Evolutionary conservation across 2,888 invertebrate species (phyloP).

Genomic region (Cheilosia pagana): DNA sequence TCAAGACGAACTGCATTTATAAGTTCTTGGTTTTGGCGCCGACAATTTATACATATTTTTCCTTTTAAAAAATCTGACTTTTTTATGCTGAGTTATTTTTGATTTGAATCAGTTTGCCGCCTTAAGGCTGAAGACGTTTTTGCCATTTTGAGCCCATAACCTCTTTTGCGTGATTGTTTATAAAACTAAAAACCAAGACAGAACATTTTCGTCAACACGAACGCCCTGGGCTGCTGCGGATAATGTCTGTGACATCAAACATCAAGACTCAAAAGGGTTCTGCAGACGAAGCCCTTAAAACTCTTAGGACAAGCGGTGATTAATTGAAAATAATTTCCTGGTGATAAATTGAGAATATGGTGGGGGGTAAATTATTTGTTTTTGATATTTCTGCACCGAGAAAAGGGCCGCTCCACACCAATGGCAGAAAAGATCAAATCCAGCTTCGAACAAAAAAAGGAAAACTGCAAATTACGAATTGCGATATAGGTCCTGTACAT

Average conservation of each 20-base stretch:
- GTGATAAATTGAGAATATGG: constrained; percentile 40
- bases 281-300: constrained; percentile 15
- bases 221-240: constrained; percentile 41
- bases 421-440: constrained; percentile 42
- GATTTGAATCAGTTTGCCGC: too few relatives aligned
- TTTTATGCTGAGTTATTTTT: too few relatives aligned
- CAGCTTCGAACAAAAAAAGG: constrained; percentile 35
- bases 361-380: neutral
- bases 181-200: neutral
- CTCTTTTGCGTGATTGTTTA: neutral
- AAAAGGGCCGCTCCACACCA: constrained; percentile 14
- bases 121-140: neutral
- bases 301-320: constrained; percentile 63
- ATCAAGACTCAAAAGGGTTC: constrained; percentile 49
- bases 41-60: too few relatives aligned
- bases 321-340: constrained; percentile 67
- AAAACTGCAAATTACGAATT: constrained; percentile 36
- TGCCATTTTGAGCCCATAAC: neutral
- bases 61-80: too few relatives aligned
- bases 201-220: constrained; percentile 2
- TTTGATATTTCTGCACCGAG: constrained; percentile 15
- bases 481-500: constrained; percentile 5
- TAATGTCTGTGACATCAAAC: constrained; percentile 49
- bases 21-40: too few relatives aligned
- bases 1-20: too few relatives aligned